Base-by-base conservation (phyloP, 1,140 invertebrate genomes). In the Pectinophora gossypiella region DNA sequence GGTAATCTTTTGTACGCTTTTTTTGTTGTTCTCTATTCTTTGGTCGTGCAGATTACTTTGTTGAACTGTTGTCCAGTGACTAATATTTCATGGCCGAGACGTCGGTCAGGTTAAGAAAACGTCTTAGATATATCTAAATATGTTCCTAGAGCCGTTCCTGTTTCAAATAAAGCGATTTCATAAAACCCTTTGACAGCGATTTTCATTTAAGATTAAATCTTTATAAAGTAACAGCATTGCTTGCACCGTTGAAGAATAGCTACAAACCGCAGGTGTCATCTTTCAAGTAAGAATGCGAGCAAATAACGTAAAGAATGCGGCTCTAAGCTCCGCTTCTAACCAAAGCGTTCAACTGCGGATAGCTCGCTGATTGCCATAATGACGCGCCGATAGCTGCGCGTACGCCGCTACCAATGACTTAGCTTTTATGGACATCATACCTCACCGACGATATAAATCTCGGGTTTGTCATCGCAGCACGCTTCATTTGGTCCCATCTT, bases 301-400 rank as follows among this genome's bases (percentile, higher is more conserved):
- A n/a, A 47, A 48, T 59, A 71, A 7, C 2, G 36, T 63, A 50
- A 36, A 66, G 67, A 71, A 72, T 76, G 71, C 65, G 59, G 57
- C 49, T 47, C 10, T 40, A 15, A 6, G 36, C n/a, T 40, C 36
- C 12, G 10, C n/a, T n/a, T n/a, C n/a, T n/a, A n/a, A 7, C 6
- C 36, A 15, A 18, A 13, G 9, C 9, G 27, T 40, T 16, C 36
- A 18, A 15, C 36, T 40, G 15, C 36, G 45, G 45, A 63, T 56
- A 49, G 46, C 53, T 32, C 38, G 15, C 12, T 46, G 52, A 61
- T 65, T 56, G 52, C 50, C 36, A 19, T 51, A 54, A 54, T 61
- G 50, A 61, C 43, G 52, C 36, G 15, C n/a, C 36, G 15, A 15
- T 40, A 2, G 13, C 23, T 27, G 23, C 23, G 23, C 23, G 23